Conservation (phyloP, 2,113 vertebrate genomes). For the Argyrosomus japonicus region DNA sequence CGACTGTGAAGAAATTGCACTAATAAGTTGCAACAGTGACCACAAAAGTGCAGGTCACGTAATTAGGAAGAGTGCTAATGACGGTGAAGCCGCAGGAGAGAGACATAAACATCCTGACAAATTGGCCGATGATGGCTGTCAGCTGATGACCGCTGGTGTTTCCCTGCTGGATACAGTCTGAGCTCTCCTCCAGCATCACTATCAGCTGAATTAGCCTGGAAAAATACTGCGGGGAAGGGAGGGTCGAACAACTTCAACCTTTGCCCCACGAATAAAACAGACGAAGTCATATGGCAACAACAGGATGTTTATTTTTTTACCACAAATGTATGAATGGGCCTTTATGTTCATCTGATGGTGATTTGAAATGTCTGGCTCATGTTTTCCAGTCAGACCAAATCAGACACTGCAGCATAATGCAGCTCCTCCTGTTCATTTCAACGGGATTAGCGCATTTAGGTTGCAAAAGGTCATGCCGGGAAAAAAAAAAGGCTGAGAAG, state of each 20-base stretch:
- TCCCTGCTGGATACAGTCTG: conserved; percentile 72
- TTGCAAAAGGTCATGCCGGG: too few species aligned
- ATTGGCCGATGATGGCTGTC: conserved; percentile 26
- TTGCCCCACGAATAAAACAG: not conserved
- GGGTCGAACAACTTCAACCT: not conserved
- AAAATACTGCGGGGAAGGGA: not conserved
- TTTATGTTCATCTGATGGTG: not conserved
- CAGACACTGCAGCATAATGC: too few species aligned
- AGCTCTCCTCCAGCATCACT: conserved; percentile 31
- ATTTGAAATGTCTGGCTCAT: not conserved
- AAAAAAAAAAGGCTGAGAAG: too few species aligned
- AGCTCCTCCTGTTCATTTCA: too few species aligned
- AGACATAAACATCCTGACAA: conserved; percentile 62
- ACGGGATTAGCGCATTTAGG: too few species aligned
- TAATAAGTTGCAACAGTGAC: conserved; percentile 60
- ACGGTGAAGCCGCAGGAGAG: conserved; percentile 66
- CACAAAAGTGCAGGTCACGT: conserved; percentile 46
- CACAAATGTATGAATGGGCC: not conserved
- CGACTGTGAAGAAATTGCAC: conserved; percentile 70
- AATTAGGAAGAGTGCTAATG: conserved; percentile 71
- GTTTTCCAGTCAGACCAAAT: not conserved
- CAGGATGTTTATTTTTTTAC: not conserved
- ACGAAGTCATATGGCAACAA: not conserved
- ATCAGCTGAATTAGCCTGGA: not conserved
- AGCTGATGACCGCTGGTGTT: conserved; percentile 54